Base-by-base conservation (phyloP, 2,113 vertebrate species). In the Eublepharis macularius region DNA sequence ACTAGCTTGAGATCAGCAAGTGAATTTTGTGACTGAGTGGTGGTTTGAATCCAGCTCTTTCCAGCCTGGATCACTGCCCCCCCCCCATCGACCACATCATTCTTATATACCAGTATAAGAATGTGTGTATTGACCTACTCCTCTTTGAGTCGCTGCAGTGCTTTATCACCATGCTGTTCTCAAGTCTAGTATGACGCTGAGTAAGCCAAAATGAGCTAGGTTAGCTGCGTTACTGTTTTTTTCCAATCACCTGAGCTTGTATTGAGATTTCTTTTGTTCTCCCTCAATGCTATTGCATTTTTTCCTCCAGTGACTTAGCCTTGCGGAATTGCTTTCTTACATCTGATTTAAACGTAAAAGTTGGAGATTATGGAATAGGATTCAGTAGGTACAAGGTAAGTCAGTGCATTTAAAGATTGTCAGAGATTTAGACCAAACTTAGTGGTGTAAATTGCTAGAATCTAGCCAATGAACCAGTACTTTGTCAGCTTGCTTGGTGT, bases 271-370 rank as follows among this genome's bases (percentile, higher is more conserved):
- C 41, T 65, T 70, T 41, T 26, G 80, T 77, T 65, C 70, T 88
- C 34, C 90, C 57, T 45, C 77, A 75, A 0, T 5, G 84, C 74
- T 83, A 36, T 86, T 87, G 81, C 39, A 2, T 36, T 89, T 83
- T 36, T 51, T 87, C 66, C 88, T 74, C 36, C 90, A 99, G 99
- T 95, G 98, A 99, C 92, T 93, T 99, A 93, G 98, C 98, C 86
- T 96, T 99, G 91, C 95, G 99, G 91, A 99, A 99, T 93, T 99
- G 99, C 94, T 99, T 97, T 92, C 97, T 99, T 63, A 99, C 99
- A 16, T 97, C 97, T 0, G 99, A 99, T 92, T 96, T 99, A 89
- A 99, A 98, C 26, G 98, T 99, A 88, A 99, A 98, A 97, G 96
- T 99, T 80, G 99, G 99, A 86, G 98, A 99, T 93, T 99, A 99